phyloP scores from a whole-genome alignment of 2,113 vertebrate species.

The Mormyrus lacerda region DNA sequence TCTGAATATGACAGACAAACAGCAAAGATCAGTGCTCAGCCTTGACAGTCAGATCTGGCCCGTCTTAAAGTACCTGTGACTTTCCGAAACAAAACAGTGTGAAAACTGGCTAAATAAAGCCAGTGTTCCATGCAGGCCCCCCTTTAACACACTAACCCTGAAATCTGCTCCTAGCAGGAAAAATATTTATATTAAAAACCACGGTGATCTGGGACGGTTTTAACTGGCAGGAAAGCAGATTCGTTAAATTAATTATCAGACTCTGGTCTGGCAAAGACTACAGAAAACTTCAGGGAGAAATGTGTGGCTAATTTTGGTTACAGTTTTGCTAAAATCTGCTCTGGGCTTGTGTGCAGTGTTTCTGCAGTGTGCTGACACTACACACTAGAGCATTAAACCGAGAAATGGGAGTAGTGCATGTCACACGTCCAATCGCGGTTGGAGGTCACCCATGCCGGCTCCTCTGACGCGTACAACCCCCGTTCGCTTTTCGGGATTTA shows the following conservation, averaged over 20 bases:
- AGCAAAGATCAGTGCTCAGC: not conserved
- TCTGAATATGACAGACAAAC: not conserved
- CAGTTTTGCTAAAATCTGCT: not conserved
- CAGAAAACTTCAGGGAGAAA: not conserved
- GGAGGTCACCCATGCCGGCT: not conserved
- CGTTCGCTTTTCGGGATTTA: not conserved
- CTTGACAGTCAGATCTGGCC: not conserved
- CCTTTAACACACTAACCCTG: not conserved
- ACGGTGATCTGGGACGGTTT: not conserved
- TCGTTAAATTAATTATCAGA: not conserved
- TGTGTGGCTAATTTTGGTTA: not conserved
- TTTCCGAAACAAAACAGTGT: not conserved
- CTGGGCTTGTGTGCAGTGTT: not conserved
- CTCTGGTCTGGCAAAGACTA: not conserved
- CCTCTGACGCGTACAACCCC: not conserved
- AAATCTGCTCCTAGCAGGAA: not conserved
- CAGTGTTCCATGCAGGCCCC: not conserved
- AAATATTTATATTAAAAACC: not conserved
- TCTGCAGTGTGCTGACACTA: not conserved
- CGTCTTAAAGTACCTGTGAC: not conserved
- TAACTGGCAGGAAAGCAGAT: not conserved
- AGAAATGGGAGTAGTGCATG: not conserved
- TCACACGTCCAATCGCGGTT: not conserved
- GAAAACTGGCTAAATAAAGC: not conserved
- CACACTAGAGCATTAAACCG: not conserved